These are phyloP conservation scores for Eueremaeus valkanovi DNA, from an alignment of 2,888 invertebrate genomes.

Conservation along the genomic window DNA sequence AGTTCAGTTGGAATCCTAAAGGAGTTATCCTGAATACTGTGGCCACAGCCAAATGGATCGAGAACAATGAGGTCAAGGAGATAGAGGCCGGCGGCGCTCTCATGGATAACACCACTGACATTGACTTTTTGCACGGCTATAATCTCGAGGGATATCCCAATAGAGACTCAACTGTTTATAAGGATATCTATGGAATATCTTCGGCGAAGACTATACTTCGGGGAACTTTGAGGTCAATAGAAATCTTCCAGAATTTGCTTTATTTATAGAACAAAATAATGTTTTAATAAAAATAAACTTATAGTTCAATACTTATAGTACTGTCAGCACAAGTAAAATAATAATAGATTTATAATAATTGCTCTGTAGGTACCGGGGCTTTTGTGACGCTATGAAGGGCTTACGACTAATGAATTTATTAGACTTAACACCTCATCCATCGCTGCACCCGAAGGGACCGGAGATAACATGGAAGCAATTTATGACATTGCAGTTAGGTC, in stretches of 20 bases:
- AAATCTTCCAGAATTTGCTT: too few relatives aligned
- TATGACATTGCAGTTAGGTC: constrained; percentile 76
- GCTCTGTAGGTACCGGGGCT: constrained; percentile 59
- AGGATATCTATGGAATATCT: constrained; percentile 77
- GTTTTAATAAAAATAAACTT: too few relatives aligned
- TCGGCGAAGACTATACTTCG: constrained; percentile 75
- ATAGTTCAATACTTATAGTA: too few relatives aligned
- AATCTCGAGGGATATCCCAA: constrained; percentile 95
- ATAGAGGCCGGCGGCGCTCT: constrained; percentile 82
- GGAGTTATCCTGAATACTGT: constrained; percentile 87
- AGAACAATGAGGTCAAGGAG: constrained; percentile 72
- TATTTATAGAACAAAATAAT: too few relatives aligned
- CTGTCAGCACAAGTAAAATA: background rate
- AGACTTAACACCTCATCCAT: constrained; percentile 76
- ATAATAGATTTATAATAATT: too few relatives aligned
- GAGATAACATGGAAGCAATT: constrained; percentile 92
- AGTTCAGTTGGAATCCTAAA: constrained; percentile 82
- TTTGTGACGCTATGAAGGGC: constrained; percentile 78
- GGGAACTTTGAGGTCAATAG: constrained; percentile 79
- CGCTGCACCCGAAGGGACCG: constrained; percentile 90
- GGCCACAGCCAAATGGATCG: constrained; percentile 79
- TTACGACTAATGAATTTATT: constrained; percentile 83
- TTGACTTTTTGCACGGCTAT: constrained; percentile 93
- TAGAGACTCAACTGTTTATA: constrained; percentile 86
- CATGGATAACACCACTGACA: constrained; percentile 70